Evolutionary conservation across 2,888 invertebrate genomes (phyloP).

Genomic region (Leucozona laternaria): DNA sequence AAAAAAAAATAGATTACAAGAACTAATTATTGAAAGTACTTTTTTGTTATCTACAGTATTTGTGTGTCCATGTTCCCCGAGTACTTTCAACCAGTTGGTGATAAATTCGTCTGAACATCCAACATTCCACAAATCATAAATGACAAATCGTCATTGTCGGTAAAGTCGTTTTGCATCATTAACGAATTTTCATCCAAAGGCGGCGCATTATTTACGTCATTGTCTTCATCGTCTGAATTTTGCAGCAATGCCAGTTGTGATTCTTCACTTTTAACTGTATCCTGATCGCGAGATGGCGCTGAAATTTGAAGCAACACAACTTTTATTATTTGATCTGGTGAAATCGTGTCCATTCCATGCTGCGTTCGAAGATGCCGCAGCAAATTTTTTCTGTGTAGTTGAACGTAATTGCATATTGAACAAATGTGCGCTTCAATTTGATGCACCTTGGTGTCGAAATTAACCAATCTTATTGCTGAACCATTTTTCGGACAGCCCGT

Average conservation of each 20-base stretch:
- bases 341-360: constrained; percentile 76
- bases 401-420: constrained; percentile 88
- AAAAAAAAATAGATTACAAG: constrained; percentile 2
- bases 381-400: constrained; percentile 86
- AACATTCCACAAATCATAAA: constrained; percentile 80
- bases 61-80: constrained; percentile 13
- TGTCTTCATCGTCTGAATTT: constrained; percentile 48
- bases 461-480: constrained; percentile 68
- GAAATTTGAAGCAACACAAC: constrained; percentile 76
- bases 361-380: constrained; percentile 85
- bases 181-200: constrained; percentile 49
- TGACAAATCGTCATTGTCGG: constrained; percentile 78
- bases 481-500: constrained; percentile 74
- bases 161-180: constrained; percentile 58
- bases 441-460: constrained; percentile 73
- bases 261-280: constrained; percentile 33
- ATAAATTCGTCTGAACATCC: constrained; percentile 76
- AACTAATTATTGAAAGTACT: constrained; percentile 15
- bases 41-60: constrained; percentile 68
- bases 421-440: constrained; percentile 86
- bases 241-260: constrained; percentile 56
- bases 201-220: neutral
- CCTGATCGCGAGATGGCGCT: constrained; percentile 45
- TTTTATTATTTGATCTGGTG: constrained; percentile 76
- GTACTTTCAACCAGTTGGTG: constrained; percentile 32